These are phyloP conservation scores for Macrophya alboannulata DNA, from an alignment of 2,888 invertebrate species.

Conservation along the genomic window DNA sequence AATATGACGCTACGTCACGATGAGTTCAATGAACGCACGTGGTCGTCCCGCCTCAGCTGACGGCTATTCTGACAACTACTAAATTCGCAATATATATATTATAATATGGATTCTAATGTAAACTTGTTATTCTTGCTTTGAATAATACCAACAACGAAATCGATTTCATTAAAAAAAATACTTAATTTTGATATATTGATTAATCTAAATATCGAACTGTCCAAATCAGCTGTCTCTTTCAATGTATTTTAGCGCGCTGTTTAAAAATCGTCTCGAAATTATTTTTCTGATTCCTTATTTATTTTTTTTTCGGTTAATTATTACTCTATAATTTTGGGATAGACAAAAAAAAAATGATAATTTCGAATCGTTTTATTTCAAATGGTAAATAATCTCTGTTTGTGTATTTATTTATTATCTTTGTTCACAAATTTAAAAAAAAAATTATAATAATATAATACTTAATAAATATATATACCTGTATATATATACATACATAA, in stretches of 20 bases:
- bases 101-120: background rate
- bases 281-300: too few relatives aligned
- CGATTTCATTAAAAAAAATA: too few relatives aligned
- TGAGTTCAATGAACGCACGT: background rate
- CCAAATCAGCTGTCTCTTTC: too few relatives aligned
- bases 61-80: background rate
- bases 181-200: too few relatives aligned
- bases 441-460: background rate
- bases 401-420: background rate
- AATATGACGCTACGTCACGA: slow-evolving; percentile 13
- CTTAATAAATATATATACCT: background rate
- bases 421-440: background rate
- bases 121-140: too few relatives aligned
- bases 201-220: too few relatives aligned
- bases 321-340: background rate
- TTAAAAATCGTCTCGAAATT: too few relatives aligned
- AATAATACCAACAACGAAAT: too few relatives aligned
- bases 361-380: background rate
- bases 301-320: background rate
- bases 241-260: too few relatives aligned
- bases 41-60: background rate
- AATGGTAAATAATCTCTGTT: background rate
- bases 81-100: background rate
- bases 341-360: background rate
- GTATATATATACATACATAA: too few relatives aligned